These are phyloP conservation scores for Eidolon helvum DNA, from an alignment of 2,113 vertebrate species.

Conservation along the genomic window DNA sequence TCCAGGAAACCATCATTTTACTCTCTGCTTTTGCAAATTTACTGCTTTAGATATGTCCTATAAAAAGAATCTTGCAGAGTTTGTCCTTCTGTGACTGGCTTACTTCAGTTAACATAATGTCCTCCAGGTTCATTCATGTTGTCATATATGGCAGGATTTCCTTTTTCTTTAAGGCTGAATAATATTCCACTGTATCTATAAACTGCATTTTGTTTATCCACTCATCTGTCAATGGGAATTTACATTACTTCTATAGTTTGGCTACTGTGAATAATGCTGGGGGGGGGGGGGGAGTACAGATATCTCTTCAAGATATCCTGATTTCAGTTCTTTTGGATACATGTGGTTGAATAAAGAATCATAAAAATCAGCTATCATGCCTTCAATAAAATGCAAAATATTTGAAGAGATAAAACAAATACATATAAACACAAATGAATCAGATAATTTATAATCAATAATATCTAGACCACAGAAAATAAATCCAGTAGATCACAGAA, in stretches of 20 bases:
- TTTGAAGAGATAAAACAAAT: not conserved
- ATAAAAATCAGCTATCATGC: not conserved
- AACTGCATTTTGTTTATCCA: not conserved
- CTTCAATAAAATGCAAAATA: not conserved
- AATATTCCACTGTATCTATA: not conserved
- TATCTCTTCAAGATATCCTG: not conserved
- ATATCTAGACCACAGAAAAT: not conserved
- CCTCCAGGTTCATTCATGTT: not conserved
- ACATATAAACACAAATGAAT: not conserved
- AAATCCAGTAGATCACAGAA: not conserved
- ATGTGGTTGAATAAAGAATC: not conserved
- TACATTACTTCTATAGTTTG: not conserved
- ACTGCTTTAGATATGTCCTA: not conserved
- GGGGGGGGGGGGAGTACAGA: accelerated
- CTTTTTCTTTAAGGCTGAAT: not conserved
- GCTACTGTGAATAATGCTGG: not conserved
- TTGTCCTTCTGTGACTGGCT: not conserved
- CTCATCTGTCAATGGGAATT: not conserved
- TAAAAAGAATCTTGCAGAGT: not conserved
- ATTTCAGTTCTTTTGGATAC: not conserved
- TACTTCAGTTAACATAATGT: not conserved
- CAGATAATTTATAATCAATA: not conserved
- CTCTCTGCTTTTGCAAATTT: not conserved
- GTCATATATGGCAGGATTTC: not conserved
- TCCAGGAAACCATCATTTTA: not conserved